phyloP scores from a whole-genome alignment of 2,797 vertebrate species.

The Hylomyscus alleni region DNA sequence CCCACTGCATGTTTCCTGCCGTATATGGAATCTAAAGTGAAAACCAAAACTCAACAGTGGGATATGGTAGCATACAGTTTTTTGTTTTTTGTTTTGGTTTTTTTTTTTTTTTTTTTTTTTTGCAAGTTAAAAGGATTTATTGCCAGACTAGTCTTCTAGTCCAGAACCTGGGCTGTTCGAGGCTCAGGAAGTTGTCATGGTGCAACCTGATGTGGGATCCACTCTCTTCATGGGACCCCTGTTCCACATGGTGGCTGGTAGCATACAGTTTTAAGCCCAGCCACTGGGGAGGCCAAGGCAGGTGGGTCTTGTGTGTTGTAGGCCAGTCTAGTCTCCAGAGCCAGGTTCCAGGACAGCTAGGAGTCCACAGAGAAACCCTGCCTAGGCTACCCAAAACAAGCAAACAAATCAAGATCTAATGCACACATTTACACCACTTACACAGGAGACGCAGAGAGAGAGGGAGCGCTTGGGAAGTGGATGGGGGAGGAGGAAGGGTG shows the following conservation, averaged over 20 bases:
- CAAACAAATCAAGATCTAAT: background rate
- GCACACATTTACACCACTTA: no score
- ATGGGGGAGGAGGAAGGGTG: background rate
- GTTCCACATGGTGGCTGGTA: background rate
- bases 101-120: no score
- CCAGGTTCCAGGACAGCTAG: background rate
- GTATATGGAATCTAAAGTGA: background rate
- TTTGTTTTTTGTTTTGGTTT: background rate
- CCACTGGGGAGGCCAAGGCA: background rate
- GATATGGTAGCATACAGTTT: background rate
- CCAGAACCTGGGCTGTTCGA: background rate
- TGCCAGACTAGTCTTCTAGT: constrained; percentile 7
- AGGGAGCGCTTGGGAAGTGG: background rate
- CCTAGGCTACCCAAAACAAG: background rate
- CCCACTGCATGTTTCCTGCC: background rate
- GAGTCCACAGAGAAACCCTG: background rate
- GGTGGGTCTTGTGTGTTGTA: no score
- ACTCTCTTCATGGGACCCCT: background rate
- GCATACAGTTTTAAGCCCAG: background rate
- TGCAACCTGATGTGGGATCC: background rate
- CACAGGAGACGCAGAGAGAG: no score
- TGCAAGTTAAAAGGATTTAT: constrained; percentile 69
- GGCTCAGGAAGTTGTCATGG: background rate
- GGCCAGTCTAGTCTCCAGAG: background rate
- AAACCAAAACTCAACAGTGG: background rate